Conservation (phyloP, 1,140 invertebrate species). For the Ditylenchus dipsaci region DNA sequence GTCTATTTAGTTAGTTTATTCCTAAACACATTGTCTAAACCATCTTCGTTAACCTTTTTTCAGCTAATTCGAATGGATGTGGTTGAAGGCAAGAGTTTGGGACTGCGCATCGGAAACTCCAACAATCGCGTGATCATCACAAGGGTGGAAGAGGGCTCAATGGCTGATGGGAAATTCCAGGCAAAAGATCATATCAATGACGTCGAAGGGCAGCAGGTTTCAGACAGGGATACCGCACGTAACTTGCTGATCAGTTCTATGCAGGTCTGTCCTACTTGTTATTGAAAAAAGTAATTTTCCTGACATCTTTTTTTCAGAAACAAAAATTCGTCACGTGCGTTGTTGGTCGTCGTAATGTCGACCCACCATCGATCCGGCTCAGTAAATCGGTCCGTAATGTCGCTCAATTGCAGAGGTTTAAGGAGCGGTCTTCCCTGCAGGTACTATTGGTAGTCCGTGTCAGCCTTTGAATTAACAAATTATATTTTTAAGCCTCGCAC, state of each 20-base stretch:
- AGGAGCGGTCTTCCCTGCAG: too few species aligned
- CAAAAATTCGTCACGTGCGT: not conserved
- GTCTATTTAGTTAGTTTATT: conserved; percentile 21
- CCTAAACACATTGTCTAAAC: not conserved
- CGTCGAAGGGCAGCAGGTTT: conserved; percentile 45
- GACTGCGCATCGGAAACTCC: conserved; percentile 48
- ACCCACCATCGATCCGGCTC: not conserved
- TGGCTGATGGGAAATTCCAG: conserved; percentile 24
- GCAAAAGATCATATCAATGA: conserved; percentile 50
- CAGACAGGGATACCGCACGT: conserved; percentile 51
- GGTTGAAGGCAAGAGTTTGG: conserved; percentile 45
- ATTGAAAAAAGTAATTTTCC: too few species aligned
- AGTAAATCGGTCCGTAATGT: not conserved
- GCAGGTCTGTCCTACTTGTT: too few species aligned
- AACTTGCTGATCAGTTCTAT: conserved; percentile 34
- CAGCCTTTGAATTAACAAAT: too few species aligned
- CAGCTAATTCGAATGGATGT: conserved; percentile 44
- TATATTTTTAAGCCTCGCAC: too few species aligned
- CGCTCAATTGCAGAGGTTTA: not conserved
- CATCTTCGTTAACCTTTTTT: not conserved
- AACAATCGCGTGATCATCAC: conserved; percentile 45
- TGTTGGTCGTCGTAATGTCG: not conserved
- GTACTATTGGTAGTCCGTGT: too few species aligned
- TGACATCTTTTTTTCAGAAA: not conserved
- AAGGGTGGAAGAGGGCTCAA: conserved; percentile 25